Base-by-base conservation (phyloP, 2,797 vertebrate genomes). In the Meriones psammophilus region DNA sequence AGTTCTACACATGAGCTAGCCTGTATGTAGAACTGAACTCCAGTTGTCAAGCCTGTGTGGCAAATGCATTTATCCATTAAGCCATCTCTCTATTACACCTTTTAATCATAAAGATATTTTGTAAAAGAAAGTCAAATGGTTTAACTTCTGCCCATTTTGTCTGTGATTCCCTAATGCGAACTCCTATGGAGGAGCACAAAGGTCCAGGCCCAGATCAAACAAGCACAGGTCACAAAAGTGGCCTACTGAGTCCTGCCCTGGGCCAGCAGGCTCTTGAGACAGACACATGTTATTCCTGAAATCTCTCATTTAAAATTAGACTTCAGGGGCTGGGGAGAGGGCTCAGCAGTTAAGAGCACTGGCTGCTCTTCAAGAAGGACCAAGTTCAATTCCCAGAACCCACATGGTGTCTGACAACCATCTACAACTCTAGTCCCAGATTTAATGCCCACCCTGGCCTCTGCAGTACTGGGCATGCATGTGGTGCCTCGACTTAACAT, bases 31-130 rank as follows among this genome's bases (percentile, higher is more conserved):
- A 3, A 54, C 15, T 69, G 30, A 54, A 42, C 73, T 76, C 18
- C 42, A 56, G 71, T 33, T 60, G 9, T 62, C 54, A 39, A 24
- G 42, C 56, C 28, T 62, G 56, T 28, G 46, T 62, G 56, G 12
- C 28, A 33, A 46, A 30, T 76, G 26, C 56, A 46, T 76, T 33
- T 46, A 33, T 9, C 54, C 17, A 8, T 9, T 88, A 10, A 76
- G 24, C 71, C 71, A 73, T 56, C 56, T 42, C 30, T 30, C 36
- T 8, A 42, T 36, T 71, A 71, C 87, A 78, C 17, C 28, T 95
- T 95, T 93, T 94, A 76, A 89, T 58, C 64, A 89, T 46, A 73
- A 85, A 80, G 83, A 69, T 85, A 42, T 84, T 88, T 85, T 86
- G 12, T 58, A 73, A 95, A 96, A 84, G 2, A 42, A 88, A 95